phyloP scores from a whole-genome alignment of 2,797 vertebrate genomes.

The Taenioides sp. region DNA sequence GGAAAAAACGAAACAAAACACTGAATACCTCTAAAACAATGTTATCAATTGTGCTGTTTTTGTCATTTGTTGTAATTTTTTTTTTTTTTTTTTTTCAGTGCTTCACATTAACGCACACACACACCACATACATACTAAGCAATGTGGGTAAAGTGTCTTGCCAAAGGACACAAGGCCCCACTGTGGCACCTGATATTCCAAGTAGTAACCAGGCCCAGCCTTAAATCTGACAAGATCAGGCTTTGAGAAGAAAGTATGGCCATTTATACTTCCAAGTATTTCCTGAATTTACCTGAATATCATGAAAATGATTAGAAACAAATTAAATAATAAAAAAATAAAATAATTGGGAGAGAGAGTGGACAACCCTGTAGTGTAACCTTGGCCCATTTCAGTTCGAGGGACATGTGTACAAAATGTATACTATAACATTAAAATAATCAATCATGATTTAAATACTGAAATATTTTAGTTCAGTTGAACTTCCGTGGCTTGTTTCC shows the following conservation, averaged over 20 bases:
- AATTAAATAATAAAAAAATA: neutral
- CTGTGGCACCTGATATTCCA: too few relatives aligned
- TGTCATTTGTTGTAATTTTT: neutral
- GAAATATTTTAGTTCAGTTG: neutral
- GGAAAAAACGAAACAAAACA: neutral
- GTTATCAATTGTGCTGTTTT: neutral
- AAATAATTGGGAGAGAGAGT: neutral
- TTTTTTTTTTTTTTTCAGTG: too few relatives aligned
- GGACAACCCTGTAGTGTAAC: neutral
- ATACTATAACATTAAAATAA: neutral
- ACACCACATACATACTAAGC: too few relatives aligned
- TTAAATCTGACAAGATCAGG: too few relatives aligned
- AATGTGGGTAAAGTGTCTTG: neutral
- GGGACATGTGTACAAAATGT: neutral
- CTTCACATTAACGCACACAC: too few relatives aligned
- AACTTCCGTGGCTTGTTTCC: neutral
- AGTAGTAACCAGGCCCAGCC: too few relatives aligned
- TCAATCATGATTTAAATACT: neutral
- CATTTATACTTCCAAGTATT: too few relatives aligned
- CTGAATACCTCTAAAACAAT: neutral
- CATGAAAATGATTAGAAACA: neutral
- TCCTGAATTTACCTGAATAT: too few relatives aligned
- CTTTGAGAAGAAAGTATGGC: too few relatives aligned
- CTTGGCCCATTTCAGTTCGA: neutral
- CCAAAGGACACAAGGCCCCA: too few relatives aligned